Evolutionary conservation across 2,888 invertebrate genomes (phyloP), one percentile per base, ranked within the genome.

Genomic region (Capitulum mitella): DNA sequence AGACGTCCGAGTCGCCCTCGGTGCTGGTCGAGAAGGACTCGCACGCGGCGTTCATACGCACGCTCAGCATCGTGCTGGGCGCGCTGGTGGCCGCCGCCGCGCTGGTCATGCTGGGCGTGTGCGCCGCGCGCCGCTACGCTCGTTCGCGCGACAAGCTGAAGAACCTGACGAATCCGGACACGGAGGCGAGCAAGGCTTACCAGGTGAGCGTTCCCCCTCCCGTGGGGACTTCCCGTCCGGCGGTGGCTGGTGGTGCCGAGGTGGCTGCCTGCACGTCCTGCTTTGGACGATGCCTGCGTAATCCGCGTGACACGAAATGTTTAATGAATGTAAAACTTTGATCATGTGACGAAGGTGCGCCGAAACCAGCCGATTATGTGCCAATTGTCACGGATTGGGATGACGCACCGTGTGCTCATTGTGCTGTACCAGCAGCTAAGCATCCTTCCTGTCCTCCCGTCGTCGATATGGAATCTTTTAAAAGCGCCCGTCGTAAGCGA

Each of bases 181-280:
- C 80, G 2, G 80, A 80, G 58, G 80, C 80, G 40, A 79, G 80
- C 76, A 81, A 80, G 80, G 81, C 80, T 70, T 81, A 81, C 78
- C 80, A 81, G 81, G 81, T 80, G 77, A 43, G 75, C 32, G 19
- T 12, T 3, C 19, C 43, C 14, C 2, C 37, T 46, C 46, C 14
- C 10, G 46, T 46, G 46, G 14, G 46, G 46, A 10, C 46, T 46
- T 6, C 46, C 6, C 46, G 6, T 6, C 14, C 10, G 6, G 46
- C 10, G 6, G 46, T 12, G 46, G 46, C 14, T 14, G 6, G 46
- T 14, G 14, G 46, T 6, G 46, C 14, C 14, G 46, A 51, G 3
- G 3, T 22, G 19, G 51, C 12, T 19, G 22, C 22, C 3, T 51
- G 51, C 51, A 51, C 3, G 22, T 3, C 16, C 51, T 14, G 16